phyloP scores from a whole-genome alignment of 2,888 invertebrate species.

The Trissolcus japonicus region DNA sequence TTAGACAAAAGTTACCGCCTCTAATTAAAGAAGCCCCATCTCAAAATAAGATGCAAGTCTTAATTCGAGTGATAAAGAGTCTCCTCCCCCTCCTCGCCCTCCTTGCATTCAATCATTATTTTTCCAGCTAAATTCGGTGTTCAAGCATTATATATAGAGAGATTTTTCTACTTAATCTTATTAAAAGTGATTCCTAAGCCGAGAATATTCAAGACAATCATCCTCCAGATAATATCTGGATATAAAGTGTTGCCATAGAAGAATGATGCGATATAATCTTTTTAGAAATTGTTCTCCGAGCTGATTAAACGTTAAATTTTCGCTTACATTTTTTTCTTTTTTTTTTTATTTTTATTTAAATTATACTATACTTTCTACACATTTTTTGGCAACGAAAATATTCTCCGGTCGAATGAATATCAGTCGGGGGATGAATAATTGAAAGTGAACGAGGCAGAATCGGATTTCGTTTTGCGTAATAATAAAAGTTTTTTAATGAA shows the following conservation, averaged over 20 bases:
- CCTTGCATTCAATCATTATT: not conserved
- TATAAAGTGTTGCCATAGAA: too few species aligned
- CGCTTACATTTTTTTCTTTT: too few species aligned
- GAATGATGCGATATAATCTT: too few species aligned
- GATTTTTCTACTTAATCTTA: slow-evolving; percentile 2
- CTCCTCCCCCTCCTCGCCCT: not conserved
- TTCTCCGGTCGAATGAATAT: too few species aligned
- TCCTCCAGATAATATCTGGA: too few species aligned
- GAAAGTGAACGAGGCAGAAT: not conserved
- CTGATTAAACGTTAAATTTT: too few species aligned
- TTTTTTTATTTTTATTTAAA: too few species aligned
- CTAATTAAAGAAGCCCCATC: slow-evolving; percentile 2
- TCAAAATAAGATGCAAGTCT: slow-evolving; percentile 1
- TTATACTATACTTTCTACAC: too few species aligned
- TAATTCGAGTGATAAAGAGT: not conserved
- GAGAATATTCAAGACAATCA: not conserved
- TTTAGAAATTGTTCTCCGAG: too few species aligned
- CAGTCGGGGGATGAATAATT: not conserved
- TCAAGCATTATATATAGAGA: slow-evolving; percentile 4
- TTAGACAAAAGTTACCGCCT: not conserved
- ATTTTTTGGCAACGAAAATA: too few species aligned
- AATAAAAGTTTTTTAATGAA: too few species aligned
- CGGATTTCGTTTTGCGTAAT: not conserved
- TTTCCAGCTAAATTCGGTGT: not conserved
- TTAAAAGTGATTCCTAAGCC: not conserved